phyloP scores from a whole-genome alignment of 2,888 invertebrate genomes.

The Germaria angustata region DNA sequence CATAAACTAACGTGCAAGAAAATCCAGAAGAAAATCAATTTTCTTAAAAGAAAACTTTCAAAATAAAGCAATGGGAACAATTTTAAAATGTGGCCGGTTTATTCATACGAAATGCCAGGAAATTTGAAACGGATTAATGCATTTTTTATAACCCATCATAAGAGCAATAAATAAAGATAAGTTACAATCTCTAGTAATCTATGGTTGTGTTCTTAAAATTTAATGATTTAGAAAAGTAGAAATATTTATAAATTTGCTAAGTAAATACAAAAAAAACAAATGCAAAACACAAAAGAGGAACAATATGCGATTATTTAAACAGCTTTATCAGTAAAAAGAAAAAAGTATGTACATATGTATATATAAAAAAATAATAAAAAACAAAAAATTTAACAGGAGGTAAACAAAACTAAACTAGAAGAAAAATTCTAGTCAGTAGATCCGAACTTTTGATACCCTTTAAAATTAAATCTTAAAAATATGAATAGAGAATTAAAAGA shows the following conservation, averaged over 20 bases:
- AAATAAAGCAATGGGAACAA: too few relatives aligned
- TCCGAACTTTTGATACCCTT: neutral
- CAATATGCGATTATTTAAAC: constrained; percentile 71
- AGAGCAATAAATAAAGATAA: neutral
- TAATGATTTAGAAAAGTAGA: constrained; percentile 16
- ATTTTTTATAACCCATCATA: constrained; percentile 8
- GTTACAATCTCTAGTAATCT: constrained; percentile 6
- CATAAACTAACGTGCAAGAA: too few relatives aligned
- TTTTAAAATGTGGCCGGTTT: too few relatives aligned
- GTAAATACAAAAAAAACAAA: constrained; percentile 31
- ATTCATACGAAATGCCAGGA: too few relatives aligned
- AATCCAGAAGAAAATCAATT: too few relatives aligned
- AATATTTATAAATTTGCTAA: constrained; percentile 44
- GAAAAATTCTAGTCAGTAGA: neutral
- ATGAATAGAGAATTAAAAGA: too few relatives aligned
- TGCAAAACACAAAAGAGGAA: constrained; percentile 20
- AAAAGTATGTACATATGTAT: too few relatives aligned
- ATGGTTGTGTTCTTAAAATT: constrained; percentile 9
- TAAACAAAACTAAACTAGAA: constrained; percentile 41
- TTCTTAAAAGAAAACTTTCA: too few relatives aligned
- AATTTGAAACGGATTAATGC: too few relatives aligned
- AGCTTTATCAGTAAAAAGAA: constrained; percentile 68
- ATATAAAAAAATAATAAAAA: neutral
- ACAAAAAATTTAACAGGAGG: constrained; percentile 40
- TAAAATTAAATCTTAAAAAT: too few relatives aligned